Evolutionary conservation across 2,797 vertebrate species (phyloP).

Genomic region (Diplodus sargus): DNA sequence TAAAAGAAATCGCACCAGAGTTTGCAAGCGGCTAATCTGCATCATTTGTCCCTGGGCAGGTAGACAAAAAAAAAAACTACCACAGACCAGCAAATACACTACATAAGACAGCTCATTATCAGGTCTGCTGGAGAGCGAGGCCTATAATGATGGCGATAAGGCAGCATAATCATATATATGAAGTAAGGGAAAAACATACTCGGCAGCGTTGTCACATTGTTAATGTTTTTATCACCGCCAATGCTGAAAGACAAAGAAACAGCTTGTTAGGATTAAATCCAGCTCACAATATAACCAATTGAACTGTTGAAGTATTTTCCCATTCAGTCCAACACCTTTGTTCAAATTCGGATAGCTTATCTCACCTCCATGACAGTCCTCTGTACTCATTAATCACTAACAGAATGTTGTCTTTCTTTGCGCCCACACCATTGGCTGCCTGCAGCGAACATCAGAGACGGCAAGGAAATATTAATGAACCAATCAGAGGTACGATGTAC

Average conservation of each 20-base stretch:
- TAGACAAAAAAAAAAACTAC: no score
- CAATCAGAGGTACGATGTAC: neutral
- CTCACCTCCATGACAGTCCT: conserved; percentile 94
- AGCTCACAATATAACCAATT: neutral
- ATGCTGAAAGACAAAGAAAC: conserved; percentile 83
- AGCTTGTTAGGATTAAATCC: conserved; percentile 13
- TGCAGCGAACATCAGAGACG: conserved; percentile 67
- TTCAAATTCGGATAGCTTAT: neutral
- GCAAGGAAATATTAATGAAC: neutral
- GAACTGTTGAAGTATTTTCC: neutral
- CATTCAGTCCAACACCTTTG: neutral
- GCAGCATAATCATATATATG: conserved; percentile 4
- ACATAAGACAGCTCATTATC: no score
- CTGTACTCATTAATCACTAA: conserved; percentile 87
- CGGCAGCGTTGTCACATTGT: conserved; percentile 90
- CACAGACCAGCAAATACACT: no score
- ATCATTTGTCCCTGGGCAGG: no score
- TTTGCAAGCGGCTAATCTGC: no score
- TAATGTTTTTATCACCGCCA: conserved; percentile 89
- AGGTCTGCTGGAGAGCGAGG: neutral
- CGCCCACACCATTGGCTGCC: conserved; percentile 91
- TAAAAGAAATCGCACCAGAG: no score
- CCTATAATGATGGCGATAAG: conserved; percentile 18
- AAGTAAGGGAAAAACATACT: conserved; percentile 84
- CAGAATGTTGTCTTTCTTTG: conserved; percentile 78